Evolutionary conservation across 1,140 invertebrate species (phyloP), one percentile per base, ranked within the genome.

Genomic region (Epicauta chinensis): DNA sequence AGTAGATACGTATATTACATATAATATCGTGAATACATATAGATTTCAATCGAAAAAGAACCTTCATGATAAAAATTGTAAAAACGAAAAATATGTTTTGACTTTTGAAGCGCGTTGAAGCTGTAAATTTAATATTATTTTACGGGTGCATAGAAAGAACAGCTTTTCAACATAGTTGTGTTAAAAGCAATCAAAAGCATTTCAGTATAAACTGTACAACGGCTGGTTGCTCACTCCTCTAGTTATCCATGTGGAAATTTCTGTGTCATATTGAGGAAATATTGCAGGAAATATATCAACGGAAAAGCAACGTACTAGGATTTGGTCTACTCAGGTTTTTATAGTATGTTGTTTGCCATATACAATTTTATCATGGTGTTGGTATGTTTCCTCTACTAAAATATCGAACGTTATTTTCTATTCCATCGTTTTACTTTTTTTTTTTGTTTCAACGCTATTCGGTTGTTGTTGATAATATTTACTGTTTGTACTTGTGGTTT

Each of bases 61-160:
- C 43, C 30, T 16, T 46, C 35, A 1, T 37, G n/a, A 30, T 34
- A 34, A 37, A 47, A 47, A 47, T 47, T 37, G 30, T 34, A 16
- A 23, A 47, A 47, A 47, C 34, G 31, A 47, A 47, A 47, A 37
- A 37, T 47, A 47, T 37, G 36, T 47, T 47, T 37, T 16, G 45
- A 47, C 45, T 47, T 47, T 47, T 47, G 45, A 47, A 47, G 45
- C 32, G 45, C 34, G 45, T 38, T 37, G 45, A 47, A 37, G 45
- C 45, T 38, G 45, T 47, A 47, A 47, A 47, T 47, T 47, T 47
- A 47, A 47, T 47, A 47, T 47, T 47, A 47, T 47, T 47, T 47
- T 38, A 47, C 36, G 45, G 45, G 45, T 16, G 23, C 23, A 23
- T 23, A 23, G 23, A 36, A 32, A 46, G 29, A 35, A 35, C 43